Conservation (phyloP, 2,888 invertebrate species). For the Agrenia bidenticulata region DNA sequence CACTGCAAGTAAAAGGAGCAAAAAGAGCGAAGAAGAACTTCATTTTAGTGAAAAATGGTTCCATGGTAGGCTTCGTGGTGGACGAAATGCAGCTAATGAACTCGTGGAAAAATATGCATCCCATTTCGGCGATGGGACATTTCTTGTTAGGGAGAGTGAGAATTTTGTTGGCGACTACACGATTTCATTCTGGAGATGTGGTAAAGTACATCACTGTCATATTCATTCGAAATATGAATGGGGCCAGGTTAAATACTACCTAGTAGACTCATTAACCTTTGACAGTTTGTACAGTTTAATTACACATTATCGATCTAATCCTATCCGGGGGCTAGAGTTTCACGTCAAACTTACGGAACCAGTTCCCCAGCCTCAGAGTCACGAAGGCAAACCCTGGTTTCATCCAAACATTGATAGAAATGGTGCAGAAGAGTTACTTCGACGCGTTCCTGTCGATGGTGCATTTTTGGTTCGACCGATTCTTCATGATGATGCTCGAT, state of each 20-base stretch:
- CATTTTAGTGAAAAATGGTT: constrained; percentile 94
- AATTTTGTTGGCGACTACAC: constrained; percentile 96
- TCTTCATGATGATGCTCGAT: constrained; percentile 63
- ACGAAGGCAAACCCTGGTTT: constrained; percentile 63
- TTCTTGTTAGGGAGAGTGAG: constrained; percentile 88
- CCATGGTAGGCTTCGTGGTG: constrained; percentile 80
- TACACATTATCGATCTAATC: constrained; percentile 82
- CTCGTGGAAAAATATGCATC: constrained; percentile 73
- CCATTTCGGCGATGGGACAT: constrained; percentile 77
- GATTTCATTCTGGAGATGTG: constrained; percentile 78
- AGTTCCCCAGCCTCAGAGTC: constrained; percentile 92
- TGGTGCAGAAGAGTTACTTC: constrained; percentile 84
- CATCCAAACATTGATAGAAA: constrained; percentile 67
- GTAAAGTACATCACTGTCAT: constrained; percentile 86
- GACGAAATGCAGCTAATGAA: constrained; percentile 75
- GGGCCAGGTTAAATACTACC: constrained; percentile 83
- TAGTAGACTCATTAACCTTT: constrained; percentile 83
- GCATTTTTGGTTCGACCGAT: constrained; percentile 92
- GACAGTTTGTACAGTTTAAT: constrained; percentile 90
- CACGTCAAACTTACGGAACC: constrained; percentile 83
- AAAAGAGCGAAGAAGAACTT: constrained; percentile 70
- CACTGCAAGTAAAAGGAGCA: constrained; percentile 46
- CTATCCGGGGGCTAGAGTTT: constrained; percentile 85
- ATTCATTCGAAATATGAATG: constrained; percentile 80
- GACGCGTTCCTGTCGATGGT: constrained; percentile 81